Conservation (phyloP, 2,113 vertebrate species). For the Erythrocebus patas region DNA sequence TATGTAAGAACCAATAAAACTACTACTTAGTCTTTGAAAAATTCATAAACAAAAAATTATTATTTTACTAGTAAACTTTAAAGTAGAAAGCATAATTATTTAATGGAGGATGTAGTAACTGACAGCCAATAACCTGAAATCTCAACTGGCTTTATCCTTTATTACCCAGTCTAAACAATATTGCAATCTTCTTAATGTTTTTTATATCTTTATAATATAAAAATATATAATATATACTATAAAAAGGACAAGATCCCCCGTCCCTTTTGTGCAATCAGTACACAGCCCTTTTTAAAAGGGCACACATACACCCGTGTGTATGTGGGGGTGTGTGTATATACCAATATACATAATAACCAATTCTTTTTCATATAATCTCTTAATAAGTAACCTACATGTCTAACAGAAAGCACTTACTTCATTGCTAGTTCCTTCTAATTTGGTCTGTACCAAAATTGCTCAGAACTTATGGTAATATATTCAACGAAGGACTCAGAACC, state of each 20-base stretch:
- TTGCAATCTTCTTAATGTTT: background rate
- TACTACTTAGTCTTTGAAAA: slow-evolving; percentile 19
- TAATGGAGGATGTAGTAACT: background rate
- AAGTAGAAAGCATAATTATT: background rate
- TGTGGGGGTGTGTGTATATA: background rate
- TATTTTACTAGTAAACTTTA: slow-evolving; percentile 41
- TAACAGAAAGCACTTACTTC: slow-evolving; percentile 53
- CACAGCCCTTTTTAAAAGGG: background rate
- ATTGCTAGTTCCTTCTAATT: slow-evolving; percentile 16
- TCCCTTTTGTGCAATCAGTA: background rate
- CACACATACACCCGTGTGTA: background rate
- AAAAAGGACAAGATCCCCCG: background rate
- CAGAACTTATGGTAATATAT: background rate
- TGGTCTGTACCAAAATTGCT: slow-evolving; percentile 43
- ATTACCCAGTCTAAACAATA: background rate
- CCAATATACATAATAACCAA: background rate
- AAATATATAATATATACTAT: background rate
- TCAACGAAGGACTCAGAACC: background rate
- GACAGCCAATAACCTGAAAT: background rate
- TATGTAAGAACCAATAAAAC: background rate
- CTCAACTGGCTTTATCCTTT: background rate
- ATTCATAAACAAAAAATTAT: background rate
- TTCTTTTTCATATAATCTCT: slow-evolving; percentile 37
- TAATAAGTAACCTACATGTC: slow-evolving; percentile 32
- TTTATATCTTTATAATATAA: background rate